Percentiles rank a stretch among this genome's conserved stretches.
phyloP scores from a whole-genome alignment of 2,888 invertebrate species.

The Sinhomidia bicolor region DNA sequence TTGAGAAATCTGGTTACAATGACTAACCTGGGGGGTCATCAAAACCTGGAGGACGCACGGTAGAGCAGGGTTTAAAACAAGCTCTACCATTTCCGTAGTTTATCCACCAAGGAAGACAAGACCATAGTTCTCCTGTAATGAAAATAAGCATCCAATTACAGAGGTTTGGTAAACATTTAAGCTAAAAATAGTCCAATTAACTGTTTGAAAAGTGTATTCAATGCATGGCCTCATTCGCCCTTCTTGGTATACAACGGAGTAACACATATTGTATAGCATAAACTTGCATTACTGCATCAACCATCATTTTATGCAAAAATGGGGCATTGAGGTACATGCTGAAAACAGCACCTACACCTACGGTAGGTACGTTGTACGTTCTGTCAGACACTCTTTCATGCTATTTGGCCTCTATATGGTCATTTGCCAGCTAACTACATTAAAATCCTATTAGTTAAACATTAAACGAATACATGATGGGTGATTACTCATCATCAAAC shows the following conservation, averaged over 20 bases:
- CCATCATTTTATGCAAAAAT: no score
- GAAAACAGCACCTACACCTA: no score
- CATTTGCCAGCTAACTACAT: not conserved
- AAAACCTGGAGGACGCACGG: not conserved
- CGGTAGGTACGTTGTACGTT: no score
- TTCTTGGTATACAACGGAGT: no score
- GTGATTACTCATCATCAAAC: slow-evolving; percentile 15
- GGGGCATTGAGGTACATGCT: no score
- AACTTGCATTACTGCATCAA: no score
- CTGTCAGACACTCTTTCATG: no score
- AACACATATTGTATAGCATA: no score
- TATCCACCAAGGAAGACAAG: not conserved
- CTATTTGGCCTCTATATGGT: no score
- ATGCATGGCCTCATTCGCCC: no score
- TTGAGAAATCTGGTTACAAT: no score
- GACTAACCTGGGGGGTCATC: slow-evolving; percentile 51
- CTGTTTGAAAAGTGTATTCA: not conserved
- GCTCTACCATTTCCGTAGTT: not conserved
- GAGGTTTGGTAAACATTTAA: no score
- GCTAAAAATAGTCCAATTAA: not conserved
- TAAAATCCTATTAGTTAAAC: not conserved
- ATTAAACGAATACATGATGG: not conserved
- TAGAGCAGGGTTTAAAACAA: not conserved
- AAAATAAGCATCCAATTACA: not conserved
- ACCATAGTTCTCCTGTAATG: slow-evolving; percentile 5